These are phyloP conservation scores for Ceyx erithaca DNA, from an alignment of 2,797 vertebrate species.

Conservation along the genomic window DNA sequence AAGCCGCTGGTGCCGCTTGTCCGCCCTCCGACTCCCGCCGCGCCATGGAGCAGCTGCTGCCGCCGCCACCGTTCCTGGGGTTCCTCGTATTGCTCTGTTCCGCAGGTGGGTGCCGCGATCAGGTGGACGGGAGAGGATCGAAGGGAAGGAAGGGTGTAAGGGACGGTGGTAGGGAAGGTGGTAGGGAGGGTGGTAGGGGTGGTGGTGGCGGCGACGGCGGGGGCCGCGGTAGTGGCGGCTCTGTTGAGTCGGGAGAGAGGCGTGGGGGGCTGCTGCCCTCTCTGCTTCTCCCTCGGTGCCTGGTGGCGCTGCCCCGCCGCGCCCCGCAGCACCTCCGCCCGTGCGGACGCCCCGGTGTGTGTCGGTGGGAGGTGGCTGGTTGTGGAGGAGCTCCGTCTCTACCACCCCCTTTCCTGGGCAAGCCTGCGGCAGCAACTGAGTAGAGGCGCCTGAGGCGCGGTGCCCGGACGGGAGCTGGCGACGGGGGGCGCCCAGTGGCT, in stretches of 20 bases:
- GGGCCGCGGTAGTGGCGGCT: fast-evolving
- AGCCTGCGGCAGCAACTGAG: not conserved
- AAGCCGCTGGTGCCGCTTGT: not conserved
- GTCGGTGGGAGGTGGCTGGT: not conserved
- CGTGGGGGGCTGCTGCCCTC: not conserved
- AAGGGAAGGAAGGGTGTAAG: not conserved
- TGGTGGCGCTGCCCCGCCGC: too few relatives aligned
- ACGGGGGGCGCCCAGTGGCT: not conserved
- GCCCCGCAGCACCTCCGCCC: not conserved
- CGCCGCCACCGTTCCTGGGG: not conserved
- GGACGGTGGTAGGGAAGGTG: not conserved
- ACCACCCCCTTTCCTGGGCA: not conserved
- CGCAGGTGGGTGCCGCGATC: conserved; percentile 5
- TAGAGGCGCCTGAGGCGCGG: not conserved
- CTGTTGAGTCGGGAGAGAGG: not conserved
- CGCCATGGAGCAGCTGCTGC: not conserved
- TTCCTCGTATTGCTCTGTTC: not conserved
- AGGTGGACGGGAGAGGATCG: not conserved
- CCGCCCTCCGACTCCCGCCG: too few relatives aligned
- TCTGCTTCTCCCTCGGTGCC: not conserved
- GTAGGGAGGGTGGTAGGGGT: not conserved
- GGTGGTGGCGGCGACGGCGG: fast-evolving
- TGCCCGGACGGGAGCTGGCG: not conserved
- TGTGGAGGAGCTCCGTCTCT: not conserved
- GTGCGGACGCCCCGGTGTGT: not conserved